Evolutionary conservation across 1,140 invertebrate genomes (phyloP).

Genomic region (Sesamia nonagrioides): DNA sequence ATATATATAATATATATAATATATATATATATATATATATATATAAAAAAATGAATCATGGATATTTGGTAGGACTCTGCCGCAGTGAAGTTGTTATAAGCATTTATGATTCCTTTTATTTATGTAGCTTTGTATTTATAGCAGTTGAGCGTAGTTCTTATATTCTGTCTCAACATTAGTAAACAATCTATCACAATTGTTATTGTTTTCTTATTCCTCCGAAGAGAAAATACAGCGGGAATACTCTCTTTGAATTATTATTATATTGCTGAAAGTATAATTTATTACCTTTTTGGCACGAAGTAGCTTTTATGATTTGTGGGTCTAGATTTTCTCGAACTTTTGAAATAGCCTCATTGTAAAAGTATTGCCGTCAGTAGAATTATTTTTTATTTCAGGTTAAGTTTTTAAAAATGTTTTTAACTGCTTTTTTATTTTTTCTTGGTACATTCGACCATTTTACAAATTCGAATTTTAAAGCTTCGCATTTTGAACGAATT

Average conservation of each 20-base stretch:
- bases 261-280: conserved; percentile 7
- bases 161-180: background rate
- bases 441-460: background rate
- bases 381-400: background rate
- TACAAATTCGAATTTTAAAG: background rate
- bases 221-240: conserved; percentile 10
- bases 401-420: background rate
- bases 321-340: conserved; percentile 24
- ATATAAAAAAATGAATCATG: no score
- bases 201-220: conserved; percentile 4
- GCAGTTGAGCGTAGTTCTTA: background rate
- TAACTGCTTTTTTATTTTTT: background rate
- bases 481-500: background rate
- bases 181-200: background rate
- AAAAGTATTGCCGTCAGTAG: background rate
- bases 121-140: background rate
- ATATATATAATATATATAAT: no score
- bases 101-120: background rate
- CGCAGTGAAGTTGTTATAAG: no score
- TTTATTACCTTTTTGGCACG: conserved; percentile 38
- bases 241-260: conserved; percentile 17
- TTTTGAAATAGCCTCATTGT: conserved; percentile 6
- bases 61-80: no score
- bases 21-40: no score
- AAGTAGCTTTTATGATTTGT: conserved; percentile 29